phyloP scores from a whole-genome alignment of 2,797 vertebrate genomes.

The Platyrinchus mystaceus region DNA sequence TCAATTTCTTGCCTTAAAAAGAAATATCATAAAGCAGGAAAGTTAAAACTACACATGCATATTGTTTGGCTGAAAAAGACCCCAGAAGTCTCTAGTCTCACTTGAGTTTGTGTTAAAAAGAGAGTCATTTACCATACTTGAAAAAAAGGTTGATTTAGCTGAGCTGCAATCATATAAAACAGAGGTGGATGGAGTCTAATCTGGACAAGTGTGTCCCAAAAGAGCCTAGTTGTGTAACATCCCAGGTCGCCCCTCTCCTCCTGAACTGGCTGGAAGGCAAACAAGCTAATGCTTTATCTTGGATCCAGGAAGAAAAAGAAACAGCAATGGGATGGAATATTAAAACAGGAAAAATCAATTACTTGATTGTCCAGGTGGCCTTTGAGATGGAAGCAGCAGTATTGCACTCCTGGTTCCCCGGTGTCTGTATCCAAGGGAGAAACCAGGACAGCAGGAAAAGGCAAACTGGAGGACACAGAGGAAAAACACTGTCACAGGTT shows the following conservation, averaged over 20 bases:
- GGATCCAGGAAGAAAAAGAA: background rate
- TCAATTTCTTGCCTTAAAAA: constrained; percentile 9
- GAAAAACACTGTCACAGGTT: background rate
- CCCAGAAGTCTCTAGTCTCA: background rate
- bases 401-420: background rate
- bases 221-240: background rate
- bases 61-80: background rate
- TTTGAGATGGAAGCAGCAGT: background rate
- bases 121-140: background rate
- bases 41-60: background rate
- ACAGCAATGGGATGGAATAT: background rate
- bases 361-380: background rate
- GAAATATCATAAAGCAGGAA: background rate
- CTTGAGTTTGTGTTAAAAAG: background rate
- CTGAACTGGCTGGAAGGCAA: background rate
- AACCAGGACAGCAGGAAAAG: background rate
- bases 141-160: background rate
- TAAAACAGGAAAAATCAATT: background rate
- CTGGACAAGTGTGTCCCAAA: background rate
- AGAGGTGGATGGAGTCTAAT: background rate
- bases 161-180: background rate
- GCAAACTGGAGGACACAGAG: accelerated
- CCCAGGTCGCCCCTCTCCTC: background rate
- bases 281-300: background rate
- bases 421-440: background rate